Evolutionary conservation across 2,113 vertebrate species (phyloP).

Genomic region (Octodon degus): DNA sequence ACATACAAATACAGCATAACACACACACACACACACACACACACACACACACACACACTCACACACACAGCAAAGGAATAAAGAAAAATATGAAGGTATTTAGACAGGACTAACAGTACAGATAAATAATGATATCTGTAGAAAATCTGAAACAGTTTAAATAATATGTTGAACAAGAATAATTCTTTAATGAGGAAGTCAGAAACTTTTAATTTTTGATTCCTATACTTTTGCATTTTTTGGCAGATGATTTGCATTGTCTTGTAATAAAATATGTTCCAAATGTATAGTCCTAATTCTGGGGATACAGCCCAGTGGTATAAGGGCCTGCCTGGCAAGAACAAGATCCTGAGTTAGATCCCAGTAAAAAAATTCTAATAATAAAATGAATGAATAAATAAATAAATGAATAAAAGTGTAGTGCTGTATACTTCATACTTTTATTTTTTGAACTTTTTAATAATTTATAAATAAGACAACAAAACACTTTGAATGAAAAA

Average conservation of each 20-base stretch:
- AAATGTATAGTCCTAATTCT: not conserved
- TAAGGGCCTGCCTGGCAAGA: too few species aligned
- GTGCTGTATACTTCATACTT: not conserved
- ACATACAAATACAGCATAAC: not conserved
- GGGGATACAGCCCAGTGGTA: too few species aligned
- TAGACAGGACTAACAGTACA: not conserved
- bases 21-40: not conserved
- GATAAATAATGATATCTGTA: not conserved
- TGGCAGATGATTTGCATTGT: slow-evolving; percentile 25
- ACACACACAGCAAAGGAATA: not conserved
- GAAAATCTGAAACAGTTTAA: not conserved
- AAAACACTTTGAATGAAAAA: not conserved
- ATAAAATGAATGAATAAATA: too few species aligned
- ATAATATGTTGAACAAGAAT: not conserved
- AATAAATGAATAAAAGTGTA: not conserved
- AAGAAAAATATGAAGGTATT: not conserved
- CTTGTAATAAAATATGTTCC: not conserved
- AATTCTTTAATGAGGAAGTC: not conserved
- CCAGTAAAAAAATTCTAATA: too few species aligned
- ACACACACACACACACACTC: not conserved
- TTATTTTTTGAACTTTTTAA: not conserved
- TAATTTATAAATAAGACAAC: slow-evolving; percentile 30
- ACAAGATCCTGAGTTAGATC: too few species aligned
- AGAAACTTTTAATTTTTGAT: slow-evolving; percentile 23
- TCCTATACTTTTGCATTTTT: not conserved